Percentiles rank a stretch among this genome's conserved stretches.
phyloP scores from a whole-genome alignment of 1,140 invertebrate species.

The Planococcus citri region DNA sequence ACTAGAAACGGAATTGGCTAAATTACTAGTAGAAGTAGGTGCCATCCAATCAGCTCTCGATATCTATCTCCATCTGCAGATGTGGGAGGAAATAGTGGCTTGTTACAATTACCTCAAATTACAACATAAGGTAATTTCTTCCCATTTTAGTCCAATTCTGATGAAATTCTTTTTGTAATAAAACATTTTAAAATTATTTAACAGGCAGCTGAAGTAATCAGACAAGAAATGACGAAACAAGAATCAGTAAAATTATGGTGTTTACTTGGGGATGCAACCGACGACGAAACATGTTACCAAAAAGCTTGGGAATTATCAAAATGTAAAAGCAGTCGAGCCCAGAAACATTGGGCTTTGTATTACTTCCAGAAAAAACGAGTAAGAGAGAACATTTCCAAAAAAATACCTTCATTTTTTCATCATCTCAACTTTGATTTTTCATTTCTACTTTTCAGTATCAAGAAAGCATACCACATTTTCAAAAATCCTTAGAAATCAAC shows the following conservation, averaged over 20 bases:
- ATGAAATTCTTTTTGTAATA: not conserved
- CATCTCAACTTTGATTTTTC: constrained; percentile 1
- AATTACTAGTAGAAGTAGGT: constrained; percentile 65
- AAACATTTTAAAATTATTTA: constrained; percentile 24
- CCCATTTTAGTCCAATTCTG: no score
- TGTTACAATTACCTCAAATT: constrained; percentile 77
- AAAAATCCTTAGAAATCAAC: constrained; percentile 70
- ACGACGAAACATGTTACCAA: constrained; percentile 54
- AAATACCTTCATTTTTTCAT: not conserved
- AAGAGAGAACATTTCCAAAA: constrained; percentile 22
- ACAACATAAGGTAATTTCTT: constrained; percentile 54
- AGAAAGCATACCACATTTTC: constrained; percentile 62
- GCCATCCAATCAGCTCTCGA: constrained; percentile 75
- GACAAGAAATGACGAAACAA: constrained; percentile 62
- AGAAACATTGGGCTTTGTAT: constrained; percentile 71
- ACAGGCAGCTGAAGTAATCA: constrained; percentile 75
- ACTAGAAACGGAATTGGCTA: constrained; percentile 59
- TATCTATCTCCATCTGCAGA: constrained; percentile 59
- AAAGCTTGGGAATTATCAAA: constrained; percentile 84
- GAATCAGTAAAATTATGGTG: constrained; percentile 80
- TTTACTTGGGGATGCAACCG: constrained; percentile 70
- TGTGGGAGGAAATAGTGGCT: constrained; percentile 87
- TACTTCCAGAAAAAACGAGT: constrained; percentile 55
- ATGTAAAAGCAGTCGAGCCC: constrained; percentile 59
- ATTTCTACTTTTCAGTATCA: constrained; percentile 42